Percentiles rank a stretch among this genome's conserved stretches.
Evolutionary conservation across 2,113 vertebrate genomes (phyloP).

Genomic region (Brachyhypopomus gauderio): DNA sequence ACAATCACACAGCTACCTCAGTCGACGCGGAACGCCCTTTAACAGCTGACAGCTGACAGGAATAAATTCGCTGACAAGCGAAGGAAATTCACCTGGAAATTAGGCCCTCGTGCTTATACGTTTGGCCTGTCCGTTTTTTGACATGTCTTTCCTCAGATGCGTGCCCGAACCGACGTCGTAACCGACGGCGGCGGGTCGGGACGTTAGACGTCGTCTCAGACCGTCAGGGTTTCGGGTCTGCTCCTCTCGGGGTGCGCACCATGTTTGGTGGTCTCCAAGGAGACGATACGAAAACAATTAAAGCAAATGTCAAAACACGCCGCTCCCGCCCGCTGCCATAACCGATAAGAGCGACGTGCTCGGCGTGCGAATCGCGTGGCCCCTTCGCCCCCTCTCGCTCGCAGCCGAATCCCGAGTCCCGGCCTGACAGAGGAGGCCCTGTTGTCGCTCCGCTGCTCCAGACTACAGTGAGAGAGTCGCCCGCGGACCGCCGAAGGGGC

Average conservation of each 20-base stretch:
- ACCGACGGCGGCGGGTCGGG: neutral
- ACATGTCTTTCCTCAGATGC: neutral
- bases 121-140: neutral
- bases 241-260: neutral
- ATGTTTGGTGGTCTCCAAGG: slow-evolving; percentile 2
- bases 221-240: too few species aligned
- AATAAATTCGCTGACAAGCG: neutral
- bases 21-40: neutral
- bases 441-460: neutral
- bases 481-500: too few species aligned
- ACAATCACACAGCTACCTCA: neutral
- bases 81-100: neutral
- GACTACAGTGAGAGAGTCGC: neutral
- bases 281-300: slow-evolving; percentile 17
- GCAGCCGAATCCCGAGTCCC: too few species aligned
- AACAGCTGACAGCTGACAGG: neutral
- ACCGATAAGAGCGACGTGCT: neutral
- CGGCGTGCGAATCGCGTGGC: neutral
- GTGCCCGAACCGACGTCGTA: neutral
- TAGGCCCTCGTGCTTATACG: neutral
- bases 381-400: too few species aligned
- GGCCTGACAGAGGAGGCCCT: too few species aligned
- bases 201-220: neutral
- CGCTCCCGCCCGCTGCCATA: neutral
- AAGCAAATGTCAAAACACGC: slow-evolving; percentile 13